Percentiles rank a stretch among this genome's conserved stretches.
phyloP scores from a whole-genome alignment of 53 echinoderm and acorn worm species.

The Holothuria leucospilota region DNA sequence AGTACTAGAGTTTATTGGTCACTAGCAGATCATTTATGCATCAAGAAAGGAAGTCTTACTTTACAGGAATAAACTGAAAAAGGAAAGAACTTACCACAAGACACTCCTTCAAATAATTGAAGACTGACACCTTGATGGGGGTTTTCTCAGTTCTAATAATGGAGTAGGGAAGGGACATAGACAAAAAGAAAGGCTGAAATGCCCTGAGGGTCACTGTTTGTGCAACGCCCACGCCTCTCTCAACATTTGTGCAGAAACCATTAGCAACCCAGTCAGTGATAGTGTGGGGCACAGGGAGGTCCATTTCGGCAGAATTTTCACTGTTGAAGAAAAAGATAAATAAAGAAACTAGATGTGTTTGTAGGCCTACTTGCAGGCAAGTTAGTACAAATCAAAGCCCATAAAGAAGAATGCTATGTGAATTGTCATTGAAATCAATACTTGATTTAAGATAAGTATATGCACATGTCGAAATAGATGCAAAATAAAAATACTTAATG shows the following conservation, averaged over 20 bases:
- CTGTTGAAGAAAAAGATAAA: background rate
- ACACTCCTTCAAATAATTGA: constrained; percentile 91
- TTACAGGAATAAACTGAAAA: too few relatives aligned
- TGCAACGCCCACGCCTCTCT: constrained; percentile 84
- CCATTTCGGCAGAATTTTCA: constrained; percentile 14
- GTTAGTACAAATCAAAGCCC: too few relatives aligned
- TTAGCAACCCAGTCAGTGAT: constrained; percentile 74
- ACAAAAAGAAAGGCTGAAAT: constrained; percentile 96
- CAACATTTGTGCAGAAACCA: constrained; percentile 58
- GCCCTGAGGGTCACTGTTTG: constrained; percentile 64
- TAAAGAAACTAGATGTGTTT: too few relatives aligned
- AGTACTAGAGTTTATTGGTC: too few relatives aligned
- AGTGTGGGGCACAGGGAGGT: constrained; percentile 58
- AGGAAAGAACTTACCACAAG: constrained; percentile 72
- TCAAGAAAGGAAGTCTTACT: too few relatives aligned
- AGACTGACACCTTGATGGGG: constrained; percentile 78
- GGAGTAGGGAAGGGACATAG: constrained; percentile 90
- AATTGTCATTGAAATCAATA: too few relatives aligned
- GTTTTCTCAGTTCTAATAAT: constrained; percentile 90
- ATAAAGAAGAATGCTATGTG: too few relatives aligned
- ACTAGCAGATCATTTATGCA: too few relatives aligned
- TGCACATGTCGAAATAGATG: too few relatives aligned
- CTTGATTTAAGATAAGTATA: too few relatives aligned
- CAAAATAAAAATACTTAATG: too few relatives aligned
- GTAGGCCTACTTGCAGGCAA: too few relatives aligned